Conservation (phyloP, 2,888 invertebrate species). For the Torymus texanus region DNA sequence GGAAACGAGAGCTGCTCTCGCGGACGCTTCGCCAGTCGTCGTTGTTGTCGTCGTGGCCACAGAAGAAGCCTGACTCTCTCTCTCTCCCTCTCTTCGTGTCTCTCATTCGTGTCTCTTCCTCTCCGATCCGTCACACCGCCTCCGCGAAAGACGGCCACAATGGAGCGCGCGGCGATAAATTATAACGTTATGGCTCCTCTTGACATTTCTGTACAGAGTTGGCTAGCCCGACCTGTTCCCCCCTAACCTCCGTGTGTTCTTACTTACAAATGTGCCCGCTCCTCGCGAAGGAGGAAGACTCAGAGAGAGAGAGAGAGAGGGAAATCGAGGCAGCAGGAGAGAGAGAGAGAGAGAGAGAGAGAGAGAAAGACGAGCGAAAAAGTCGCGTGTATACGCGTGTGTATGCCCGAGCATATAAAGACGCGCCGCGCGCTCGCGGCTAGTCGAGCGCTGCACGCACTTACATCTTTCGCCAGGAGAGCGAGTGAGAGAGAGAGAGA, state of each 20-base stretch:
- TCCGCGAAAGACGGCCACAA: conserved; percentile 69
- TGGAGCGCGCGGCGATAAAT: conserved; percentile 71
- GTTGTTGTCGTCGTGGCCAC: neutral
- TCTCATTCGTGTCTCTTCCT: conserved; percentile 61
- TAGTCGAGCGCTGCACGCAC: conserved; percentile 51
- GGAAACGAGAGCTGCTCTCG: conserved; percentile 36
- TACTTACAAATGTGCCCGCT: conserved; percentile 63
- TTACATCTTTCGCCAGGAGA: neutral
- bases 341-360: neutral
- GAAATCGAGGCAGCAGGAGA: neutral
- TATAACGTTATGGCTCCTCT: conserved; percentile 73
- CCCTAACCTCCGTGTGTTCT: conserved; percentile 71
- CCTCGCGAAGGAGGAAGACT: conserved; percentile 19
- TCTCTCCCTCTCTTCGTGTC: neutral
- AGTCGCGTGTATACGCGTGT: conserved; percentile 53
- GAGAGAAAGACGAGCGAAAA: conserved; percentile 12
- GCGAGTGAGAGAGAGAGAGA: conserved; percentile 39
- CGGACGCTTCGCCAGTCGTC: neutral
- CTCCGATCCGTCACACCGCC: conserved; percentile 72
- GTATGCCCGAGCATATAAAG: conserved; percentile 46
- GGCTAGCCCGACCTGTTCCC: conserved; percentile 73
- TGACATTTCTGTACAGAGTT: conserved; percentile 70
- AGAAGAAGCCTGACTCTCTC: conserved; percentile 43
- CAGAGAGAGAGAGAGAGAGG: conserved; percentile 2
- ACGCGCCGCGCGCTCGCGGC: conserved; percentile 36